A percentile compares a stretch with the other conserved stretches of the same genome.
Evolutionary conservation across 2,113 vertebrate species (phyloP).

Genomic region (Columba janthina): DNA sequence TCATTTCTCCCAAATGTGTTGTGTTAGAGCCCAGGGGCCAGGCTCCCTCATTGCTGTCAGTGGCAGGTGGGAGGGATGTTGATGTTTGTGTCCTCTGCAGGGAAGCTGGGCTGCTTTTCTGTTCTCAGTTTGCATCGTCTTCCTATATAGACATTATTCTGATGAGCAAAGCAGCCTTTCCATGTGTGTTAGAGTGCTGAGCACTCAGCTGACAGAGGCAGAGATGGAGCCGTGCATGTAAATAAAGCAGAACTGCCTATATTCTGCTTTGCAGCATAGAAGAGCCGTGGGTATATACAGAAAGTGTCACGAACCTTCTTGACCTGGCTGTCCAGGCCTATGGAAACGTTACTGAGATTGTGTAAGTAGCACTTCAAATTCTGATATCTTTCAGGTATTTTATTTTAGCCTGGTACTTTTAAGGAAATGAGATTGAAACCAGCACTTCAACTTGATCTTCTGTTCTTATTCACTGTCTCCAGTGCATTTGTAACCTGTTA

Average conservation of each 20-base stretch:
- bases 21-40: background rate
- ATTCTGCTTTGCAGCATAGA: constrained; percentile 73
- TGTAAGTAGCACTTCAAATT: constrained; percentile 53
- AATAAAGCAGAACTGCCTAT: background rate
- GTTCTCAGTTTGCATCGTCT: background rate
- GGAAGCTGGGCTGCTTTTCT: background rate
- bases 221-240: fast-evolving
- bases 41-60: background rate
- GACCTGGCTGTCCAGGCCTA: constrained; percentile 47
- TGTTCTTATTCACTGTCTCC: background rate
- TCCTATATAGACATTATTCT: background rate
- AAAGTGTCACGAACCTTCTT: constrained; percentile 41
- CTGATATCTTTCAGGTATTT: background rate
- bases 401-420: background rate
- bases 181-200: background rate
- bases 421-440: background rate
- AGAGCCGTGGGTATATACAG: constrained; percentile 73
- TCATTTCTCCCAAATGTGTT: background rate
- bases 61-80: background rate
- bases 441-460: background rate
- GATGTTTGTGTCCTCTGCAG: background rate
- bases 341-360: constrained; percentile 65
- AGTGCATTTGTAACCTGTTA: background rate
- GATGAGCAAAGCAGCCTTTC: background rate
- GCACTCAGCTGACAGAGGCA: background rate